These are phyloP conservation scores for Lepidocolaptes lacrymiger DNA, from an alignment of 2,797 vertebrate genomes.

Conservation along the genomic window DNA sequence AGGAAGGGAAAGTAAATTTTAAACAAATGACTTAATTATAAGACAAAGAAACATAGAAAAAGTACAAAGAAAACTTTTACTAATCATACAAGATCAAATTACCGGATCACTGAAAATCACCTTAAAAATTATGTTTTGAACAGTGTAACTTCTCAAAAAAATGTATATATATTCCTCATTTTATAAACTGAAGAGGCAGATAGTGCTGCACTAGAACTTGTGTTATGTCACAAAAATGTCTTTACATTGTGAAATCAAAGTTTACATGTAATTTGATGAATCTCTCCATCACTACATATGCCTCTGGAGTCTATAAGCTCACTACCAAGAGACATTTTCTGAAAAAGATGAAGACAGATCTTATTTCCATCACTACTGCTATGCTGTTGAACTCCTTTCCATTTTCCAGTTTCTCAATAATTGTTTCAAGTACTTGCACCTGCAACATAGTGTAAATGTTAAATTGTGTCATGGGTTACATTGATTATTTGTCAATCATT, in stretches of 20 bases:
- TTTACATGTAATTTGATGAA: not conserved
- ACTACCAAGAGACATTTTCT: not conserved
- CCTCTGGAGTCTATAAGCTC: not conserved
- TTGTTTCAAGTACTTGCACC: not conserved
- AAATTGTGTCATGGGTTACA: not conserved
- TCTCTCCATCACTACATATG: not conserved
- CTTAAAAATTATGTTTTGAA: not conserved
- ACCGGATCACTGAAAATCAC: not conserved
- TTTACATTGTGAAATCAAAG: not conserved
- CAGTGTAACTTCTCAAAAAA: not conserved
- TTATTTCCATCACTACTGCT: not conserved
- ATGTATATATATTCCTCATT: not conserved
- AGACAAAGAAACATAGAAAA: not conserved
- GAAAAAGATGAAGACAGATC: not conserved
- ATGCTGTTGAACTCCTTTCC: not conserved
- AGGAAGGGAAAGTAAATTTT: not conserved
- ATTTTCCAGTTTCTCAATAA: not conserved
- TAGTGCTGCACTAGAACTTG: not conserved
- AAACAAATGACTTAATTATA: not conserved
- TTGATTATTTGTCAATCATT: not conserved
- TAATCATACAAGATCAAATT: not conserved
- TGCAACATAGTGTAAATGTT: not conserved
- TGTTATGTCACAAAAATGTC: not conserved
- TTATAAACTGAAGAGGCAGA: not conserved
- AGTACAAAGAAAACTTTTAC: not conserved